Conservation (phyloP, 1,140 invertebrate genomes). For the Danaus plexippus region DNA sequence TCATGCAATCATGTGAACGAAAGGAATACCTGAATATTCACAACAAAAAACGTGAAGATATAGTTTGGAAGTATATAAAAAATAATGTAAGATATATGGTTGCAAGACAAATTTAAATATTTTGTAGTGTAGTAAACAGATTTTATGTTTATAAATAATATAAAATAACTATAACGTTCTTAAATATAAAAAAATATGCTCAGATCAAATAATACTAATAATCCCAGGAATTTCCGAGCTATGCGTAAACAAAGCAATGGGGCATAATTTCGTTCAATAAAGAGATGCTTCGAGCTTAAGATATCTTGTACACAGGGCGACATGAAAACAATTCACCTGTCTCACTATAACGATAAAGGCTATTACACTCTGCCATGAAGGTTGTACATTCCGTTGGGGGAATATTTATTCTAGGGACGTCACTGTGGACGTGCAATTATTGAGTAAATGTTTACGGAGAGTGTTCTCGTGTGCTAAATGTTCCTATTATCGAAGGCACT, state of each 20-base stretch:
- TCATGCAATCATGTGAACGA: no score
- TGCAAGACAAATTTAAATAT: no score
- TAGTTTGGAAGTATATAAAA: no score
- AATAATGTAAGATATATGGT: no score
- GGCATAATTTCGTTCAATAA: slow-evolving; percentile 57
- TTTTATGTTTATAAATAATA: no score
- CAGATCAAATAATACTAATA: slow-evolving; percentile 6
- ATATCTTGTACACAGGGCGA: slow-evolving; percentile 32
- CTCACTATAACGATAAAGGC: slow-evolving; percentile 12
- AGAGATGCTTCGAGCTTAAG: slow-evolving; percentile 57
- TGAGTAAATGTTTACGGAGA: slow-evolving; percentile 62
- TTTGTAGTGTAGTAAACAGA: no score
- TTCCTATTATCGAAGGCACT: slow-evolving; percentile 48
- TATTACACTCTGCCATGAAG: slow-evolving; percentile 9
- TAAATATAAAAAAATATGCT: no score
- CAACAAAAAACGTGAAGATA: no score
- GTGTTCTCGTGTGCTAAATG: slow-evolving; percentile 47
- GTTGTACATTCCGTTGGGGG: slow-evolving; percentile 37
- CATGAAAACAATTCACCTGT: slow-evolving; percentile 18
- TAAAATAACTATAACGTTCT: no score
- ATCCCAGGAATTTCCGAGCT: slow-evolving; percentile 19
- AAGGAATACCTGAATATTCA: no score
- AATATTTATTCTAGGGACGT: slow-evolving; percentile 63
- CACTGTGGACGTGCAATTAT: slow-evolving; percentile 63
- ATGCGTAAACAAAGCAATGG: slow-evolving; percentile 58